These are phyloP conservation scores for Diadophis punctatus DNA, from an alignment of 2,113 vertebrate species.

Conservation along the genomic window DNA sequence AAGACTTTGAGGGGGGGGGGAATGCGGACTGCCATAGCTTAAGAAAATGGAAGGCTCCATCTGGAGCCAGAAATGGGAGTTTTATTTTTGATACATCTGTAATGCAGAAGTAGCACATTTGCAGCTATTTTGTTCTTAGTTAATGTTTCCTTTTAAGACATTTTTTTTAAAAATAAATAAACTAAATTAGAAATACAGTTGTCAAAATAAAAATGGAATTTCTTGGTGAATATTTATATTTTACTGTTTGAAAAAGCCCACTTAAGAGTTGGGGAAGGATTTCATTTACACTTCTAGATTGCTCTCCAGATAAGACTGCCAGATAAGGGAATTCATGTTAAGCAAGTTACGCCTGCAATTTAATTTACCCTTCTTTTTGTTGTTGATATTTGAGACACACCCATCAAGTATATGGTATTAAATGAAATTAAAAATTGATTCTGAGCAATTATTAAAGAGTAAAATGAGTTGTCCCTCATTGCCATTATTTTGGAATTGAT, in stretches of 20 bases:
- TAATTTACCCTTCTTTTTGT: not conserved
- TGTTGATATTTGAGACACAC: not conserved
- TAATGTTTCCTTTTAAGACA: not conserved
- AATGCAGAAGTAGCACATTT: not conserved
- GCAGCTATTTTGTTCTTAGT: not conserved
- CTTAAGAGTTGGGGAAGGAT: not conserved
- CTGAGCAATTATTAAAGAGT: not conserved
- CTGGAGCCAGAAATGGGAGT: not conserved
- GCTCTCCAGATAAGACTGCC: not conserved
- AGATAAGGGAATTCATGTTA: not conserved
- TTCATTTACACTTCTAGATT: not conserved
- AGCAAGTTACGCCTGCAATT: not conserved
- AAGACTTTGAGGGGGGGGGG: not conserved
- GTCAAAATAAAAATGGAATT: not conserved
- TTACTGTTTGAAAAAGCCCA: not conserved
- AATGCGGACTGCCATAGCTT: not conserved
- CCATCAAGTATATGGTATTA: not conserved
- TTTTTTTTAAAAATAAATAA: not conserved
- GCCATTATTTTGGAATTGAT: not conserved
- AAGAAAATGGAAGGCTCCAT: not conserved
- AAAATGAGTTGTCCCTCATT: not conserved
- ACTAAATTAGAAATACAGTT: not conserved
- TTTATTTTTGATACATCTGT: not conserved
- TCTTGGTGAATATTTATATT: not conserved
- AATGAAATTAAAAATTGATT: not conserved